Base-by-base conservation (phyloP, 2,888 invertebrate species). In the Pherbina coryleti region DNA sequence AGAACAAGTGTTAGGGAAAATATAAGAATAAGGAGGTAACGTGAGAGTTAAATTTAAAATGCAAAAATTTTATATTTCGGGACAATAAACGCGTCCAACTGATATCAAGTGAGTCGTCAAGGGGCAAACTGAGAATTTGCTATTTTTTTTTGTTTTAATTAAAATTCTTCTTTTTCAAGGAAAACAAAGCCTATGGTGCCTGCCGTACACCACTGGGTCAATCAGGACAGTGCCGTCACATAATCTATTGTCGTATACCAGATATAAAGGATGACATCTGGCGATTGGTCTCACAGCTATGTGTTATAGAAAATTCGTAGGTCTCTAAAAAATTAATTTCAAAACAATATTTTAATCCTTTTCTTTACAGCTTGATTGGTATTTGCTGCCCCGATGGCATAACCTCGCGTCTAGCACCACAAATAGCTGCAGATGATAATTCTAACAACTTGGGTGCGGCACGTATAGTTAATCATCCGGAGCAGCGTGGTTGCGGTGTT, bases 371-470 rank as follows among this genome's bases (percentile, higher is more conserved):
- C 25, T 82, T 93, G 55, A 91, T 95, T 75, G 95, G 95, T n/a
- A 92, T 94, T 19, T 96, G 95, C 85, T 95, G 95, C 83, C 93
- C 93, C 0, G 93, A 93, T 74, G 90, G 91, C 79, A 22, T 83
- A 7, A 78, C 81, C 9, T 82, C 84, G 8, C 86, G 86, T 17
- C 82, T 84, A 17, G 85, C 85, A 67, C 88, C 89, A 0, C 87
- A 88, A 82, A 75, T 88, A 11, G 81, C 81, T 17, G 76, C 77
- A 9, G 82, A 81, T 71, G 71, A 75, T 0, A 83, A 83, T 55
- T 79, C 81, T 7, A 79, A 79, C 14, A 79, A 81, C 25, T 75
- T 81, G 51, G 79, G 77, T 17, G 80, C 77, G 25, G 80, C 84
- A 0, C 85, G 85, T 22, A 83, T 86, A 49, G 77, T 86, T 0